Evolutionary conservation across 2,797 vertebrate genomes (phyloP), one percentile per base, ranked within the genome.

Genomic region (Urophycis tenuis): DNA sequence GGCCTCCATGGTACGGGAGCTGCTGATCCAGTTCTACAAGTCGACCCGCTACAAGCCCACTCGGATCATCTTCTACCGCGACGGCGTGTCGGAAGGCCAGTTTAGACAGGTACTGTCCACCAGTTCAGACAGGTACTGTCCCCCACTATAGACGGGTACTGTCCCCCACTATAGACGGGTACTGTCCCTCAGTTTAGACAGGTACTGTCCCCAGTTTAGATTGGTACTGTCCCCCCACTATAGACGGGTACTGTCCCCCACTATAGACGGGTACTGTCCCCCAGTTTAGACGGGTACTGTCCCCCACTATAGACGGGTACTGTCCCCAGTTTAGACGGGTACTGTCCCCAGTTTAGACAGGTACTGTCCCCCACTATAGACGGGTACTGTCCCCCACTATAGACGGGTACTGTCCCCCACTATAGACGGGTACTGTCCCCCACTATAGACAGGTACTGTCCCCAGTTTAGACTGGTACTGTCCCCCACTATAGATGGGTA

Each of bases 11-110:
- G 96, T 98, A 82, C 93, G 96, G 72, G 97, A 99, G 88, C 95
- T 99, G 36, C 92, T 99, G 83, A 98, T 99, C 91, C 97, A 99
- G 84, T 99, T 99, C 93, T 99, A 99, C 94, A 99, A 99, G 82
- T 99, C 97, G 1, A 99, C 97, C 5, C 95, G 96, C 19, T 99
- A 98, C 93, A 99, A 99, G 85, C 97, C 97, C 76, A 99, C 97
- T 0, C 89, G 96, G 0, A 97, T 99, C 90, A 99, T 99, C 91
- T 99, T 97, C 90, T 99, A 99, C 85, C 92, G 97, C 79, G 97
- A 99, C 2, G 97, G 97, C 0, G 97, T 99, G 82, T 99, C 97
- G 4, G 97, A 99, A 87, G 97, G 97, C 74, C 97, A 99, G 83
- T 99, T 99, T 88, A 93, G 96, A 91, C 97, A 99, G 95, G 97